Evolutionary conservation across 2,113 vertebrate species (phyloP).

Genomic region (Pteruthius melanotis): DNA sequence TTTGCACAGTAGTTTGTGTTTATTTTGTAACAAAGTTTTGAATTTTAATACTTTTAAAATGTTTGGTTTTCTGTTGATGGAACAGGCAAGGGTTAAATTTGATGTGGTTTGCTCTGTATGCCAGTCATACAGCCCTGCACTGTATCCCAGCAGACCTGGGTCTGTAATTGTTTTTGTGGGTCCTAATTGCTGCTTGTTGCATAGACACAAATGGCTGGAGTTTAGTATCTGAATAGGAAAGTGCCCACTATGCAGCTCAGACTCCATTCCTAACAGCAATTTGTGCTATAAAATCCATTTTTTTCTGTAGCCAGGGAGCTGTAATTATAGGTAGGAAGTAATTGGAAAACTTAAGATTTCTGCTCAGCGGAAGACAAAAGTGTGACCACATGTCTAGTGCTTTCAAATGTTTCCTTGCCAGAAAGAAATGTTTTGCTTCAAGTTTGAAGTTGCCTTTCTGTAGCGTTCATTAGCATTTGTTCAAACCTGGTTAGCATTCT

Average conservation of each 20-base stretch:
- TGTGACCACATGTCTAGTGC: neutral
- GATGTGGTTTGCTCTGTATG: neutral
- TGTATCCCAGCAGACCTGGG: neutral
- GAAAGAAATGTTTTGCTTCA: constrained; percentile 11
- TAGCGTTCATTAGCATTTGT: neutral
- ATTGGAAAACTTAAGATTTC: neutral
- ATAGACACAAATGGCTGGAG: neutral
- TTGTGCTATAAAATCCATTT: neutral
- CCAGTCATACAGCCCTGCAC: neutral
- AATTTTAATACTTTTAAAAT: neutral
- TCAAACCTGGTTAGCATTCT: neutral
- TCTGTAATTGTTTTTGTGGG: constrained; percentile 17
- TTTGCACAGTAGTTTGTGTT: neutral
- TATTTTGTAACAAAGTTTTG: neutral
- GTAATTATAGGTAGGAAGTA: neutral
- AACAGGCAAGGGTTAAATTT: constrained; percentile 11
- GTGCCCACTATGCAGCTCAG: neutral
- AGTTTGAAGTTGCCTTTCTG: constrained; percentile 1
- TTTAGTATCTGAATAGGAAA: neutral
- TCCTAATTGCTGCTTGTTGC: constrained; percentile 45
- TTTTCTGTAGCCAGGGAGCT: neutral
- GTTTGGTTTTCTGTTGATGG: neutral
- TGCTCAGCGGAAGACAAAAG: neutral
- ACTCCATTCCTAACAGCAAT: neutral
- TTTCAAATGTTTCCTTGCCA: neutral